Base-by-base conservation (phyloP, 2,797 vertebrate species). In the Coluber constrictor region DNA sequence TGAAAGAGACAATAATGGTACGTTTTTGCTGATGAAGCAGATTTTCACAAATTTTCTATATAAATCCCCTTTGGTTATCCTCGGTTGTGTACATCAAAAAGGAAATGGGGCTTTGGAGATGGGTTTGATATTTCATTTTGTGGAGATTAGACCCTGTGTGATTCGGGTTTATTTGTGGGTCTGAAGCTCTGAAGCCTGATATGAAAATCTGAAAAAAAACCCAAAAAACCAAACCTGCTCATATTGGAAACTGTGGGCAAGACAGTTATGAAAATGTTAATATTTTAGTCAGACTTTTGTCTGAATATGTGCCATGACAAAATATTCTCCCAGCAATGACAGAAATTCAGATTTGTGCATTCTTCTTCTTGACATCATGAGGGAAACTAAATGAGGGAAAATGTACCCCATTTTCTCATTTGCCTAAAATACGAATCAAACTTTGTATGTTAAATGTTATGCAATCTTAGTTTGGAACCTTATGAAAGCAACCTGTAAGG, bases 1-100 rank as follows among this genome's bases (percentile, higher is more conserved):
- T 96, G 98, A 97, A 95, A 98, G 97, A 97, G 98, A 98, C 96
- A 97, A 94, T 90, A 98, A 98, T 94, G 98, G 99, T 99, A 98
- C 94, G 97, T 97, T 97, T 96, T 96, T 94, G 55, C 37, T n/a
- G 57, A 83, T 16, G 29, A 88, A 61, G 25, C 56, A 91, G n/a
- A 55, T 83, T 60, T 51, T 74, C 47, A 32, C 4, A 83, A 43
- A 59, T 91, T 3, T 37, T 47, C 61, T 74, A 27, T 55, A 37
- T 61, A 88, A 83, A 91, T 83, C 23, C 27, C 20, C 57, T 86
- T 11, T 83, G 20, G 23, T 79, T 70, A 74, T 54, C 51, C 57
- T 89, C 9, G 15, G 20, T 29, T 32, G 23, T 43, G 3, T 11
- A 9, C 32, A 90, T 47, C 23, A 63, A 56, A 15, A 89, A 6